A percentile compares a stretch with the other conserved stretches of the same genome.
Conservation (phyloP, 1,140 invertebrate genomes). For the Microvelia longipes region DNA sequence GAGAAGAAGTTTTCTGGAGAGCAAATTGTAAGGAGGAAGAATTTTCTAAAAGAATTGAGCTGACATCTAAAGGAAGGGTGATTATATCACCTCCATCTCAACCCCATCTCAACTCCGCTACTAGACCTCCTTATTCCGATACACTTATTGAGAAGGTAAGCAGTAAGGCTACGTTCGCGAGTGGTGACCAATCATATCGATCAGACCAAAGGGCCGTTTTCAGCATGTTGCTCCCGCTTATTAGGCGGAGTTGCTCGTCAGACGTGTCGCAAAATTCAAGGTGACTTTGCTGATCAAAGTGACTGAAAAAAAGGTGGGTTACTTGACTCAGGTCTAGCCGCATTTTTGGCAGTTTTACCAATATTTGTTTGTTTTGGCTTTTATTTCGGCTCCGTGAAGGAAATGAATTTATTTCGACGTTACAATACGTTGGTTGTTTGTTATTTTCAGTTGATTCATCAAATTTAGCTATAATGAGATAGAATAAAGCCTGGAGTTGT, state of each 20-base stretch:
- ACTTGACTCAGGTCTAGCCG: not conserved
- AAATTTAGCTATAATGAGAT: too few relatives aligned
- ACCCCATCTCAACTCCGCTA: not conserved
- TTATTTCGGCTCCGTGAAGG: not conserved
- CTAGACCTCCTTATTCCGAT: not conserved
- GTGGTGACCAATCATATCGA: not conserved
- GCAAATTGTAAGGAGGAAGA: not conserved
- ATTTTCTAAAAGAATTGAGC: not conserved
- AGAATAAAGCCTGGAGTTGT: too few relatives aligned
- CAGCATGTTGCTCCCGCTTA: not conserved
- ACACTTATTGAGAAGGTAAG: not conserved
- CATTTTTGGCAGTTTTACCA: not conserved
- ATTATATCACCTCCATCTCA: not conserved
- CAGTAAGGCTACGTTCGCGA: not conserved
- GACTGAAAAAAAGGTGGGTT: too few relatives aligned
- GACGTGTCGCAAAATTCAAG: not conserved
- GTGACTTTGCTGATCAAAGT: not conserved
- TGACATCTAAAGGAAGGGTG: slow-evolving; percentile 2
- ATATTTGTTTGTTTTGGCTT: not conserved
- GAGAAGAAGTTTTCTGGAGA: not conserved
- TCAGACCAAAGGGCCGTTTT: not conserved
- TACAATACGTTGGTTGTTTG: too few relatives aligned
- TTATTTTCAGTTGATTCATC: too few relatives aligned
- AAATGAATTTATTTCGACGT: too few relatives aligned
- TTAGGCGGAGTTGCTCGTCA: not conserved